Evolutionary conservation across 2,888 invertebrate species (phyloP), one percentile per base, ranked within the genome.

Genomic region (Pyrrhia umbra): DNA sequence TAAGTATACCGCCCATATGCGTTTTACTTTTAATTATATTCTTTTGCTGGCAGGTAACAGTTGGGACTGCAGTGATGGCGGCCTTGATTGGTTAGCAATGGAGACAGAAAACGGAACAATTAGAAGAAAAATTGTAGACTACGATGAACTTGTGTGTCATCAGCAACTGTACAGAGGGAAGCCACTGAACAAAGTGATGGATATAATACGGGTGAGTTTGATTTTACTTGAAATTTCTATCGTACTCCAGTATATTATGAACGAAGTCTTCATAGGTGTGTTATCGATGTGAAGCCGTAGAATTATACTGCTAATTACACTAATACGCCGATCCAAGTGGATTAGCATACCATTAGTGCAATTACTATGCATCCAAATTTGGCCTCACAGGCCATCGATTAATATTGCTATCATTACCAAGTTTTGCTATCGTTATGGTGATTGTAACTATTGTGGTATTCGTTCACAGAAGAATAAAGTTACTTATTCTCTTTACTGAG

Each of bases 61-160:
- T 84, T 96, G 96, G 96, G 96, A 96, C 88, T 98, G 95, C 82
- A 96, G 95, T 78, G 95, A 96, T 46, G 92, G 94, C 5, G 95
- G 96, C 9, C 86, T 96, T 20, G 95, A 95, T 65, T 97, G 97
- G 97, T 90, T 96, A 55, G 92, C 96, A 30, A 94, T 96, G 85
- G 90, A 95, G 61, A 90, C 92, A 15, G 92, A 93, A 63, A 94
- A 91, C 61, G 93, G 95, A 1, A 90, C 95, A 1, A 88, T 92
- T 0, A 88, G 86, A 68, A 83, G 85, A 10, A 92, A 95, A 49
- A 94, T 96, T 15, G 89, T 88, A 15, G 97, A 97, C 87, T 94
- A 96, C 70, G 90, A 95, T 47, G 91, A 95, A 49, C 87, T 97
- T 39, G 93, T 93, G 15, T 97, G 97, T 81, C 95, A 95, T 51